Base-by-base conservation (phyloP, 2,797 vertebrate genomes). In the Enteromius viviparus region DNA sequence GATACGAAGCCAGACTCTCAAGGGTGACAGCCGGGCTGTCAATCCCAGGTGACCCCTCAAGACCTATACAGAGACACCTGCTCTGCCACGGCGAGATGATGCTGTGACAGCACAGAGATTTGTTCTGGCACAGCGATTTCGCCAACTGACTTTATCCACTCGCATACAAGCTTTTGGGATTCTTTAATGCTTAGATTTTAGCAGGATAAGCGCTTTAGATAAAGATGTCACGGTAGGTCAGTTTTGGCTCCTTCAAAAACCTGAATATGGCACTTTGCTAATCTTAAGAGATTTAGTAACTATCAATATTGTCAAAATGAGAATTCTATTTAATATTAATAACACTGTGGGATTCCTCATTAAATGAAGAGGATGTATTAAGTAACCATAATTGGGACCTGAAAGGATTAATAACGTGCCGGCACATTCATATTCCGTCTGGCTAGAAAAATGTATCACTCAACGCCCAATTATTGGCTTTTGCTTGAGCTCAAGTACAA, bases 21-120 rank as follows among this genome's bases (percentile, higher is more conserved):
- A 75, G 80, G 72, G 70, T 6, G 55, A 51, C 58, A 68, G 49
- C 42, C 69, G 23, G 4, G 21, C 15, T 12, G 37, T 70, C 40
- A 83, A 81, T 81, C 75, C 47, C 68, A 85, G 72, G 60, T 71
- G 85, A 70, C 76, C 76, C 80, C 60, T 3, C 47, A 55, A 17
- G 21, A 71, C 69, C 84, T 10, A 42, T 64, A 49, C 65, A 47
- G 29, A 49, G 71, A 47, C 70, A 62, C 69, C 19, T 11, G 47
- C 53, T 10, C 66, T 23, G 79, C 12, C 55, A 37, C 12, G 19
- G 47, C n/a, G n/a, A 51, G 78, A 69, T 76, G 49, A 79, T 60
- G 70, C 76, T 21, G 32, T 60, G 77, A 83, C 76, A 86, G 76
- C 45, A 12, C 8, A 2, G 58, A 51, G 77, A 78, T 75, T 74